These are phyloP conservation scores for Tricholauxania praeusta DNA, from an alignment of 2,888 invertebrate genomes.

Conservation along the genomic window DNA sequence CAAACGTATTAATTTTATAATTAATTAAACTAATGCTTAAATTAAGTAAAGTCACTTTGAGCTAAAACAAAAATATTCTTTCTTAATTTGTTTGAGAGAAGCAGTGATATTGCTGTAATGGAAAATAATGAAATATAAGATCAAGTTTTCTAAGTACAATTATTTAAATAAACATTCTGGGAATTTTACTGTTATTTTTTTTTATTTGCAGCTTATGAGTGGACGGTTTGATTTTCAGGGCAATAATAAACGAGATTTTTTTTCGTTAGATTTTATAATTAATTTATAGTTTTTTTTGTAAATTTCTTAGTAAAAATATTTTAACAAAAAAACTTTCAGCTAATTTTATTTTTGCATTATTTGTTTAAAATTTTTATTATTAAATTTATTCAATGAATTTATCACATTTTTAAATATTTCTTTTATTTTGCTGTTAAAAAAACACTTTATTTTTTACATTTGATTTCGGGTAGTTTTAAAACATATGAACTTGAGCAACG, in stretches of 20 bases:
- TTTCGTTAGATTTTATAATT: not conserved
- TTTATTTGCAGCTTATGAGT: not conserved
- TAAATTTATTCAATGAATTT: constrained; percentile 27
- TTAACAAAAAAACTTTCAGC: not conserved
- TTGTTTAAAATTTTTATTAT: constrained; percentile 9
- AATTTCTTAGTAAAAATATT: not conserved
- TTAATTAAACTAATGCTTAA: not conserved
- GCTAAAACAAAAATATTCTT: too few species aligned
- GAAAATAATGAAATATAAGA: not conserved
- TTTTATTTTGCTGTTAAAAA: not conserved
- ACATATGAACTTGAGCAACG: too few species aligned
- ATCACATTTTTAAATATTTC: constrained; percentile 20
- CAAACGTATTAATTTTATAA: not conserved
- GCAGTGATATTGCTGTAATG: not conserved
- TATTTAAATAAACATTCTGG: not conserved
- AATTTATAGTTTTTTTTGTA: not conserved
- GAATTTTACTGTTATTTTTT: not conserved
- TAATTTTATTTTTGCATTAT: not conserved
- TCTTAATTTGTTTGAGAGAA: not conserved
- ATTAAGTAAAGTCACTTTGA: not conserved
- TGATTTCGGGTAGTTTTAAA: not conserved
- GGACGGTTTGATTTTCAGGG: not conserved
- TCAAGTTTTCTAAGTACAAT: not conserved
- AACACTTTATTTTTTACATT: not conserved
- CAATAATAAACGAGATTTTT: not conserved